A percentile compares a stretch with the other conserved stretches of the same genome.
phyloP scores from a whole-genome alignment of 2,113 vertebrate genomes.

The Thinocorus orbignyianus region DNA sequence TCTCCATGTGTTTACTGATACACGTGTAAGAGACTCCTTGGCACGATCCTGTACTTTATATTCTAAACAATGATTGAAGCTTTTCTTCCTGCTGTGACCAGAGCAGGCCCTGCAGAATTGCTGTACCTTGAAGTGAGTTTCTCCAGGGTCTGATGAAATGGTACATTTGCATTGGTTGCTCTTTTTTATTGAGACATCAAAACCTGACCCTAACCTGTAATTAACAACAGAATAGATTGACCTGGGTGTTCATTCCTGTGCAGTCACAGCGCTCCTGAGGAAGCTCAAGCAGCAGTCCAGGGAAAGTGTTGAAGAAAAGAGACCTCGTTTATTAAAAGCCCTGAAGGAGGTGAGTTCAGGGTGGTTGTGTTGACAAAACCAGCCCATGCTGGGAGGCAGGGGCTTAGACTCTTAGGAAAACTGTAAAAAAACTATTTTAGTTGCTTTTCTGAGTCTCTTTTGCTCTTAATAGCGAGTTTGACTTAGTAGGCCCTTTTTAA shows the following conservation, averaged over 20 bases:
- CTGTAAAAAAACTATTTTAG: background rate
- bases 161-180: background rate
- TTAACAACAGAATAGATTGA: background rate
- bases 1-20: no score
- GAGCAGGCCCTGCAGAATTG: background rate
- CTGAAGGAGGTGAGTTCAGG: slow-evolving; percentile 88
- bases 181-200: background rate
- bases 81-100: background rate
- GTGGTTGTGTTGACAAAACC: background rate
- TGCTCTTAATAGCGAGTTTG: background rate
- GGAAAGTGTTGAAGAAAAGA: slow-evolving; percentile 97
- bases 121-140: background rate
- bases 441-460: background rate
- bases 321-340: slow-evolving; percentile 95
- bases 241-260: background rate
- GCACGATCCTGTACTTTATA: no score
- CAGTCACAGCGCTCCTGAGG: slow-evolving; percentile 95
- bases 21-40: no score
- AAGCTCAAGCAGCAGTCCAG: slow-evolving; percentile 98
- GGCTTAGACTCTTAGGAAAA: background rate
- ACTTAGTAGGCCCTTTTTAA: background rate
- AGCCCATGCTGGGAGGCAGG: background rate
- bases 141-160: background rate
- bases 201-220: background rate
- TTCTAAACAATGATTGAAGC: background rate